These are phyloP conservation scores for Cassiopea xamachana DNA, from an alignment of 30 jellyfish, hydroid and myxozoan species.

Conservation along the genomic window DNA sequence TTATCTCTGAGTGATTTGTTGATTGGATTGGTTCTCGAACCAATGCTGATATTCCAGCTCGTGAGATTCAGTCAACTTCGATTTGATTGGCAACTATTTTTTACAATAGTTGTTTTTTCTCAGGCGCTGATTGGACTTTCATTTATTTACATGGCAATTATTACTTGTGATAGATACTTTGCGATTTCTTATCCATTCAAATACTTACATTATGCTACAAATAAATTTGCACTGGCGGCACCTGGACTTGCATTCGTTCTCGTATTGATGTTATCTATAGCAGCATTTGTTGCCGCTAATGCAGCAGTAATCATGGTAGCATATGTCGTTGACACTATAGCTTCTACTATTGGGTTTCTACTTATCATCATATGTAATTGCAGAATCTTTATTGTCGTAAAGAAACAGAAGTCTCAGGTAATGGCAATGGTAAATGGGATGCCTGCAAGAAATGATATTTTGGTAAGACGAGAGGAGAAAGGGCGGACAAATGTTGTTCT, in stretches of 20 bases:
- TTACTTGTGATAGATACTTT: background rate
- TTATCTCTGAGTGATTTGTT: constrained; percentile 16
- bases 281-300: background rate
- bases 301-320: background rate
- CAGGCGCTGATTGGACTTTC: background rate
- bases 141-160: background rate
- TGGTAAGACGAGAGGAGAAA: background rate
- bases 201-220: background rate
- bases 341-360: background rate
- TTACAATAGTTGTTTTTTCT: background rate
- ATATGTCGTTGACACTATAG: background rate
- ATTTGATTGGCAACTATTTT: background rate
- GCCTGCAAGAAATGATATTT: too few relatives aligned
- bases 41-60: background rate
- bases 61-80: too few relatives aligned
- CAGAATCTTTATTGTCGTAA: background rate
- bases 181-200: constrained; percentile 2
- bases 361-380: background rate
- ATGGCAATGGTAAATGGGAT: background rate
- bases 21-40: background rate
- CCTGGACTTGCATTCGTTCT: background rate
- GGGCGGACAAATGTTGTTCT: background rate
- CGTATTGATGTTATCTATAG: background rate
- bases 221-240: background rate
- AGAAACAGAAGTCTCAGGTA: background rate